phyloP scores from a whole-genome alignment of 2,888 invertebrate species.

The Drosophila engyochracea region DNA sequence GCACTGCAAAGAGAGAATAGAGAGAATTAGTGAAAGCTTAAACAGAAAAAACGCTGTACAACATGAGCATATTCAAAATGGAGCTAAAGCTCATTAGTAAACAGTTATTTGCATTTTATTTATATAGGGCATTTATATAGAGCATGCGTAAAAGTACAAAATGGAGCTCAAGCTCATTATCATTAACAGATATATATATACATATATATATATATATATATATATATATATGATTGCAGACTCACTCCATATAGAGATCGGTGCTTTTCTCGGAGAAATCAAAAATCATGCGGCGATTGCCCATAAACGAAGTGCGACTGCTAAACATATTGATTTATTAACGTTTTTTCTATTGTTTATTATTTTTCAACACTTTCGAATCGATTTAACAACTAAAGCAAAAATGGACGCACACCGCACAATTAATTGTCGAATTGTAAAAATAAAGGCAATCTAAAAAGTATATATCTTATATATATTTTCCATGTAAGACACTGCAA shows the following conservation, averaged over 20 bases:
- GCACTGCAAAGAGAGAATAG: conserved; percentile 72
- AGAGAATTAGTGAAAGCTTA: conserved; percentile 5
- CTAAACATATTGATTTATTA: conserved; percentile 71
- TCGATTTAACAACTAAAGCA: conserved; percentile 61
- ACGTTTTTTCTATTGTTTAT: conserved; percentile 15
- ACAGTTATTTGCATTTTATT: not conserved
- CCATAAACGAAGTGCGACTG: conserved; percentile 80
- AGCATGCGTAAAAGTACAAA: not conserved
- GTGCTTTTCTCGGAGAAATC: conserved; percentile 83
- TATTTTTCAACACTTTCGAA: conserved; percentile 58
- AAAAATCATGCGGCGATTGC: conserved; percentile 84
- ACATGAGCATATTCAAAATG: not conserved
- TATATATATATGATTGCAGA: conserved; percentile 25
- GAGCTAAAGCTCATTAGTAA: not conserved
- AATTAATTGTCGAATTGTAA: conserved; percentile 54
- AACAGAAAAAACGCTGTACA: conserved; percentile 1
- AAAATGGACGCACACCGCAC: conserved; percentile 56
- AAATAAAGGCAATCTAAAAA: conserved; percentile 44
- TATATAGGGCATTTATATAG: not conserved
- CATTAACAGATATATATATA: conserved; percentile 9
- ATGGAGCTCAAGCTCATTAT: not conserved
- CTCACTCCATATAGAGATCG: conserved; percentile 84
- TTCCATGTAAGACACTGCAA: conserved; percentile 57
- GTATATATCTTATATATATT: conserved; percentile 9
- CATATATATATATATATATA: no score